Conservation (phyloP, 2,113 vertebrate species). For the Pedionomus torquatus region DNA sequence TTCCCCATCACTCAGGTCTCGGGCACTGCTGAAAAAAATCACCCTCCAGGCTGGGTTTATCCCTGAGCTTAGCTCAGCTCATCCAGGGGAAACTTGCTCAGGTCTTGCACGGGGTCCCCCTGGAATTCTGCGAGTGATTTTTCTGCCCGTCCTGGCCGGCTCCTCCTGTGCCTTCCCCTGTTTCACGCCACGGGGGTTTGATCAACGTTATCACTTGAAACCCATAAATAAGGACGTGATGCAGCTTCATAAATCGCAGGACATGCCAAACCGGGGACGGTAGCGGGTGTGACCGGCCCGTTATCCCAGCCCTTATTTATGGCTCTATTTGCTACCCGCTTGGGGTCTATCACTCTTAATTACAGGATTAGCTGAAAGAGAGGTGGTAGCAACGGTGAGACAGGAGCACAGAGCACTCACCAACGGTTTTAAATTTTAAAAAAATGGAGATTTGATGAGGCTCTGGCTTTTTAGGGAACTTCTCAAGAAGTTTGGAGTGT, state of each 20-base stretch:
- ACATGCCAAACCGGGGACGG: accelerated
- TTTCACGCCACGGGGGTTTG: accelerated
- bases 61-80: background rate
- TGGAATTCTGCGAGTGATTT: accelerated
- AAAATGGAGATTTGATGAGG: background rate
- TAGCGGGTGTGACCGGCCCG: accelerated
- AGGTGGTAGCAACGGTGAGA: background rate
- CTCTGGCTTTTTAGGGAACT: accelerated
- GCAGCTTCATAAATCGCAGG: accelerated
- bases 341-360: background rate
- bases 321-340: background rate
- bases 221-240: accelerated
- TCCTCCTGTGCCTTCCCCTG: accelerated
- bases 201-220: accelerated
- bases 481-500: background rate
- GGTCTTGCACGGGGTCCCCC: accelerated
- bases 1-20: background rate
- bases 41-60: background rate
- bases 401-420: accelerated
- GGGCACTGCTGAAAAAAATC: background rate
- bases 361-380: background rate
- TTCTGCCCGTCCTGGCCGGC: background rate
- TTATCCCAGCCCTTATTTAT: accelerated
- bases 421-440: accelerated
- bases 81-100: background rate